Evolutionary conservation across 2,888 invertebrate species (phyloP).

Genomic region (Bursaphelenchus okinawaensis): DNA sequence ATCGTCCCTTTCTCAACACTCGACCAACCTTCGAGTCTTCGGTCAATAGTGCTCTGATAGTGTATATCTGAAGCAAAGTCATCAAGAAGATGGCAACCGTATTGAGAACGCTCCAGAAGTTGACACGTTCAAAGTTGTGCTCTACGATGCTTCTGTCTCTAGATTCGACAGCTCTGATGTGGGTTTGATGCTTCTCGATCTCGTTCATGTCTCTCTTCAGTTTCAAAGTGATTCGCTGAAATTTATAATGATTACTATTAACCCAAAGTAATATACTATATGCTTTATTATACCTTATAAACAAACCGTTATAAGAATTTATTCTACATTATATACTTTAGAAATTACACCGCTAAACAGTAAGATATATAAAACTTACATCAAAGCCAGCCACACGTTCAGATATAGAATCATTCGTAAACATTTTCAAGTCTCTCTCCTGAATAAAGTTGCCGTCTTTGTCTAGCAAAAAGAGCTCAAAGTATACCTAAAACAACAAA

Average conservation of each 20-base stretch:
- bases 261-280: too few species aligned
- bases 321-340: too few species aligned
- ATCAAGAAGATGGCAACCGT: conserved; percentile 68
- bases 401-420: conserved; percentile 7
- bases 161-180: conserved; percentile 70
- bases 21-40: conserved; percentile 56
- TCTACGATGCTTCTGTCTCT: conserved; percentile 75
- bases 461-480: conserved; percentile 39
- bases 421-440: conserved; percentile 22
- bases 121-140: conserved; percentile 73
- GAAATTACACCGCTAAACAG: too few species aligned
- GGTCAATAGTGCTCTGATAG: conserved; percentile 75
- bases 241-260: too few species aligned
- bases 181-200: conserved; percentile 60
- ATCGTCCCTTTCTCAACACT: conserved; percentile 25
- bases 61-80: conserved; percentile 58
- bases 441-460: conserved; percentile 32
- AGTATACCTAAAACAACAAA: conserved; percentile 33
- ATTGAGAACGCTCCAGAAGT: conserved; percentile 72
- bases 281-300: too few species aligned
- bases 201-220: conserved; percentile 64
- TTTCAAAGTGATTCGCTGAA: conserved; percentile 39
- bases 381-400: conserved; percentile 21
- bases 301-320: too few species aligned
- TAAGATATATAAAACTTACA: conserved; percentile 23